Evolutionary conservation across 1,140 invertebrate genomes (phyloP).

Genomic region (Stegodyphus mimosarum): DNA sequence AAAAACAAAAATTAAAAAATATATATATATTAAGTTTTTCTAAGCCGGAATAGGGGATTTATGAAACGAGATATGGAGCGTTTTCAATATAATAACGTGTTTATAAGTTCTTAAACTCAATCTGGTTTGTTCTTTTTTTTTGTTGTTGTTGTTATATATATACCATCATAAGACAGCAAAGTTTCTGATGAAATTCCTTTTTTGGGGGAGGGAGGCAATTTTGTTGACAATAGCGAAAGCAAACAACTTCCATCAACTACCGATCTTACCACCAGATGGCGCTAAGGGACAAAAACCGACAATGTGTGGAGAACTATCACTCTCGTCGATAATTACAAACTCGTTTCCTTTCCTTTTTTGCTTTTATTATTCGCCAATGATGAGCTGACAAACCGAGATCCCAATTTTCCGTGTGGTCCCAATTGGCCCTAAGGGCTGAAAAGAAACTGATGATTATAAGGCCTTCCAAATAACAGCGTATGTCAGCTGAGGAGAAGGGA

Average conservation of each 20-base stretch:
- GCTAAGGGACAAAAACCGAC: neutral
- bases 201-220: neutral
- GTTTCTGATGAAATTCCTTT: no score
- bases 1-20: no score
- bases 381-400: slow-evolving; percentile 48
- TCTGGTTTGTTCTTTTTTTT: no score
- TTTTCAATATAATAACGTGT: no score
- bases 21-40: no score
- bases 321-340: neutral
- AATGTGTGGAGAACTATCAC: neutral
- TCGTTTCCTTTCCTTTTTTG: slow-evolving; percentile 3
- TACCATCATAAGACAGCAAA: no score
- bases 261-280: slow-evolving; percentile 13
- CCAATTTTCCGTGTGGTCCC: slow-evolving; percentile 55
- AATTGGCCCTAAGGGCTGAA: slow-evolving; percentile 19
- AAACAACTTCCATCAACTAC: neutral
- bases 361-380: neutral
- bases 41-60: no score
- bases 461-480: slow-evolving; percentile 51
- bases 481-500: neutral
- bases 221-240: neutral
- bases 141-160: no score
- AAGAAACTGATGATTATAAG: slow-evolving; percentile 43
- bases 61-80: no score
- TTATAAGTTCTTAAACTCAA: no score